phyloP scores from a whole-genome alignment of 2,797 vertebrate genomes.

The Galagoides demidoff region DNA sequence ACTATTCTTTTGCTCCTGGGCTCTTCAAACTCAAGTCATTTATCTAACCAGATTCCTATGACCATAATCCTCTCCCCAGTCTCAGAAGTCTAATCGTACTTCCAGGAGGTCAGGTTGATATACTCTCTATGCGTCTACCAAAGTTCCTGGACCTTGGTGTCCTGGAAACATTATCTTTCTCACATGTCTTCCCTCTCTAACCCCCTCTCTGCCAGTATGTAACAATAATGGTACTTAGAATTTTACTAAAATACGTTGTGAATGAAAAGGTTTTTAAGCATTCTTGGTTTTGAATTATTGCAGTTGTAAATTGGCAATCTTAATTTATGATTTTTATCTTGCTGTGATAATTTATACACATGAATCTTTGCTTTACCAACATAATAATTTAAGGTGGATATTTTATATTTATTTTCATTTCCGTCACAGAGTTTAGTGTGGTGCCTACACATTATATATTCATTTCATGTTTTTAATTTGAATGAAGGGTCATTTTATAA shows the following conservation, averaged over 20 bases:
- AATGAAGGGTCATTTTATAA: conserved; percentile 17
- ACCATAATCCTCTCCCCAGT: not conserved
- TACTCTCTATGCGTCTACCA: not conserved
- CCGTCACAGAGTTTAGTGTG: not conserved
- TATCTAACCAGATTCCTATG: not conserved
- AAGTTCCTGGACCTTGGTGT: not conserved
- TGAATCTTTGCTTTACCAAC: not conserved
- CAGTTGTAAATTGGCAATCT: not conserved
- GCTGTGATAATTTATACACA: not conserved
- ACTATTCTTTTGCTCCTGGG: not conserved
- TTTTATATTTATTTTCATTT: not conserved
- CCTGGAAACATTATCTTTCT: not conserved
- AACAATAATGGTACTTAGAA: not conserved
- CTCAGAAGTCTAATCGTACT: not conserved
- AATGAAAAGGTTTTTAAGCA: not conserved
- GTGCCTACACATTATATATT: not conserved
- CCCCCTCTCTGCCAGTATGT: not conserved
- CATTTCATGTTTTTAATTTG: not conserved
- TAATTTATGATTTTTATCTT: conserved; percentile 21
- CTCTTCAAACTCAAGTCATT: not conserved
- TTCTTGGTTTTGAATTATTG: not conserved
- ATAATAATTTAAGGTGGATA: conserved; percentile 9
- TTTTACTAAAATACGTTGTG: not conserved
- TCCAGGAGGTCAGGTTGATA: not conserved
- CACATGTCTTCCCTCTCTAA: not conserved